These are phyloP conservation scores for Chorisops tibialis DNA, from an alignment of 2,888 invertebrate species.

Conservation along the genomic window DNA sequence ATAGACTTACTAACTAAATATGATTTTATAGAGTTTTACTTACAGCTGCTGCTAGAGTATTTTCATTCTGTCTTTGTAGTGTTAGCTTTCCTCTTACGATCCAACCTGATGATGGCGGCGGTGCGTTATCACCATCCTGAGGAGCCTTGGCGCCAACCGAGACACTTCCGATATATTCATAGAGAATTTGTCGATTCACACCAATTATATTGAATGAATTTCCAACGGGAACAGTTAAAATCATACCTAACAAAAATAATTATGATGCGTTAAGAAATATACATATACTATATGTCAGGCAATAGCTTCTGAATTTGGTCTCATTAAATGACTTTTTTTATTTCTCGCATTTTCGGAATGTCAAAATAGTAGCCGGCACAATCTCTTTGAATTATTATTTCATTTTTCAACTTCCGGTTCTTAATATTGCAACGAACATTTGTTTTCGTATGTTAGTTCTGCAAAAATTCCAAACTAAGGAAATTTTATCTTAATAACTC, in stretches of 20 bases:
- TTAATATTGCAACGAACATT: too few relatives aligned
- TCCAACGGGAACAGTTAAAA: slow-evolving; percentile 36
- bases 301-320: too few relatives aligned
- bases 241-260: slow-evolving; percentile 6
- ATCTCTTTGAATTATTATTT: too few relatives aligned
- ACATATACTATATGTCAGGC: not conserved
- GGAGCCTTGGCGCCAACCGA: slow-evolving; percentile 50
- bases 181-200: slow-evolving; percentile 51
- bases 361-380: too few relatives aligned
- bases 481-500: too few relatives aligned
- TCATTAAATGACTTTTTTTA: too few relatives aligned
- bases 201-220: slow-evolving; percentile 49
- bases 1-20: slow-evolving; percentile 9
- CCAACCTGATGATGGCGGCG: slow-evolving; percentile 50
- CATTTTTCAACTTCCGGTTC: too few relatives aligned
- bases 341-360: too few relatives aligned
- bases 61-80: slow-evolving; percentile 45
- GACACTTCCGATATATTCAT: slow-evolving; percentile 51
- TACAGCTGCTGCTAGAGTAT: slow-evolving; percentile 49
- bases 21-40: slow-evolving; percentile 35
- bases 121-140: slow-evolving; percentile 46
- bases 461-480: too few relatives aligned
- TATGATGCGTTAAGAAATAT: not conserved
- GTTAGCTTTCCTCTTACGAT: slow-evolving; percentile 50
- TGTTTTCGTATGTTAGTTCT: too few relatives aligned